These are phyloP conservation scores for Cenopis cana DNA, from an alignment of 2,888 invertebrate species.

Conservation along the genomic window DNA sequence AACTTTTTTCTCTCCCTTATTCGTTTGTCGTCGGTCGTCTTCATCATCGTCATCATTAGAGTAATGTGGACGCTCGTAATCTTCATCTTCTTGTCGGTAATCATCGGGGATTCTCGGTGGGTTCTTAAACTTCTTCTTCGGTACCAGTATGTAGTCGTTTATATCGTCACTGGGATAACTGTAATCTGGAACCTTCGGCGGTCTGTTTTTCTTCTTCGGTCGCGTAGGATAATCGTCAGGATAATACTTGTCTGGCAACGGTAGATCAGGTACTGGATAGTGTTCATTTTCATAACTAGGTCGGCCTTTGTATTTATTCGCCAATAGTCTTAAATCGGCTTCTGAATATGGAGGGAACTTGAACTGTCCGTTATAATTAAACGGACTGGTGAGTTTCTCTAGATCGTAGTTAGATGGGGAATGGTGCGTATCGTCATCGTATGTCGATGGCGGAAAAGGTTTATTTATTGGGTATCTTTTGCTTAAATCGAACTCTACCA, in stretches of 20 bases:
- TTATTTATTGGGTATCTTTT: conserved; percentile 57
- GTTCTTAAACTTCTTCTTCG: conserved; percentile 74
- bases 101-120: conserved; percentile 66
- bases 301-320: conserved; percentile 54
- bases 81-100: conserved; percentile 69
- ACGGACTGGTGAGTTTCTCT: conserved; percentile 65
- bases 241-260: conserved; percentile 63
- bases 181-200: conserved; percentile 65
- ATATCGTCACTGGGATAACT: conserved; percentile 62
- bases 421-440: conserved; percentile 69
- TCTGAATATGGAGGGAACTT: conserved; percentile 46
- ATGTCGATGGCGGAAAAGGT: conserved; percentile 57
- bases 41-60: conserved; percentile 58
- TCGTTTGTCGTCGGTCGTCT: conserved; percentile 62
- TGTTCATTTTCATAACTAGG: conserved; percentile 47
- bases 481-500: conserved; percentile 62
- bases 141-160: conserved; percentile 75
- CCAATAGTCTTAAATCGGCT: conserved; percentile 46
- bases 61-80: conserved; percentile 67
- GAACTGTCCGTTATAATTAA: conserved; percentile 59
- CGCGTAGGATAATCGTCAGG: conserved; percentile 65
- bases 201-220: conserved; percentile 71
- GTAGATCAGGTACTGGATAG: conserved; percentile 66
- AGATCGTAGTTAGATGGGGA: conserved; percentile 66
- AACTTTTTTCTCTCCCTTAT: conserved; percentile 65